phyloP scores from a whole-genome alignment of 1,140 invertebrate species.

The Drosophila elegans region DNA sequence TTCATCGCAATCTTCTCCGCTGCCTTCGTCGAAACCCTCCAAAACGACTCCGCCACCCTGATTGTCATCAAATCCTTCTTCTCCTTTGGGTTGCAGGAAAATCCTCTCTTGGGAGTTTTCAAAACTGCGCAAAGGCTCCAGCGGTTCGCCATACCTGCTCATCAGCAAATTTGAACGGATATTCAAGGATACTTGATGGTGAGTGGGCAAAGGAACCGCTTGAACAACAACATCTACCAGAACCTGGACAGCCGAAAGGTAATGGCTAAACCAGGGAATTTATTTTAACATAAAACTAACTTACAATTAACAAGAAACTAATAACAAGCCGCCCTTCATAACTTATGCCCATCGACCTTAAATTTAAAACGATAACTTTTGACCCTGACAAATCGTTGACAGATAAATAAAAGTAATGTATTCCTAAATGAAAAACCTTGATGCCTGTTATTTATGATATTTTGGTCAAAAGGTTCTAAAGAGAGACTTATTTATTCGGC shows the following conservation, averaged over 20 bases:
- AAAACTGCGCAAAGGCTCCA: background rate
- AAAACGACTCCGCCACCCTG: background rate
- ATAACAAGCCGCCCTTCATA: background rate
- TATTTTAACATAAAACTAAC: background rate
- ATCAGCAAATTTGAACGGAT: background rate
- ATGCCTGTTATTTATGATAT: too few species aligned
- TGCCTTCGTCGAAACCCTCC: background rate
- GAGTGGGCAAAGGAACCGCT: background rate
- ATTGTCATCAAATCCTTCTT: conserved; percentile 2
- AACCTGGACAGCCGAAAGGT: background rate
- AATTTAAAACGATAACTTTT: background rate
- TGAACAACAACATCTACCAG: background rate
- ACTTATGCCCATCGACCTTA: background rate
- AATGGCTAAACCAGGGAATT: background rate
- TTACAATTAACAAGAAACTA: background rate
- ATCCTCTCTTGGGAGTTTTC: background rate
- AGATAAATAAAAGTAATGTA: background rate
- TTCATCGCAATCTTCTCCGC: background rate
- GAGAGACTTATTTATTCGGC: too few species aligned
- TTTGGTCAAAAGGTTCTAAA: too few species aligned
- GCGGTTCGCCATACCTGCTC: background rate
- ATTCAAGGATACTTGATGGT: background rate
- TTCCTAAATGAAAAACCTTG: too few species aligned
- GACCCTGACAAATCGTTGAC: background rate
- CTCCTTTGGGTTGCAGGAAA: background rate